Base-by-base conservation (phyloP, 2,888 invertebrate species). In the Pycnomerus fuliginosus region DNA sequence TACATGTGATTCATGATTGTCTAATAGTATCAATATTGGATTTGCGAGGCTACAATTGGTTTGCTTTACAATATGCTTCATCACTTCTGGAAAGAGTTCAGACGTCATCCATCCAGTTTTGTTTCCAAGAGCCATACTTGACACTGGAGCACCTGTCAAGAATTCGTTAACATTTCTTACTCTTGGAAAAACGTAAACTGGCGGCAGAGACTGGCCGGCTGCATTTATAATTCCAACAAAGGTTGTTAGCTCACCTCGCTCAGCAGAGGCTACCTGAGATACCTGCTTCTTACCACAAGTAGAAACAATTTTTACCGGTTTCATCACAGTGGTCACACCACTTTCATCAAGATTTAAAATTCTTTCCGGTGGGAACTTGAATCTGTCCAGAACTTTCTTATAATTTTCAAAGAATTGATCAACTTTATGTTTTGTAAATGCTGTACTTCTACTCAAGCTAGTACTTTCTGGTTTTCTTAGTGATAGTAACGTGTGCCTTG, bases 1-100 rank as follows among this genome's bases (percentile, higher is more conserved):
- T 52, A 56, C 44, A 44, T 67, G 66, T 4, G 53, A 58, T 44
- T 65, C 64, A 48, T 68, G 61, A 43, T 67, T 65, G 40, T 67
- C 62, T 24, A 48, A 33, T 25, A 63, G 37, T 15, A 64, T 39
- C 12, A 64, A 37, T 24, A 60, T 50, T 12, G 47, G 56, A 34
- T 57, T 43, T 20, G 55, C 51, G 47, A 48, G 53, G 11, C 48
- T 39, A 33, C 48, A 38, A 10, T 27, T 25, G 3, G 50, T 48
- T 14, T 42, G 31, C 22, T 50, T 48, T 17, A 44, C 31, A 32
- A 62, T 51, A 46, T 64, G 58, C 46, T 63, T 48, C 29, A 67
- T 34, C 5, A 57, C 57, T 33, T 32, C 24, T 11, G 56, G 15
- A 50, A 63, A 64, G 50, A 44, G 31, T 16, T 46, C 46, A 16